phyloP scores from a whole-genome alignment of 2,797 vertebrate genomes.

The Chloroceryle inda region DNA sequence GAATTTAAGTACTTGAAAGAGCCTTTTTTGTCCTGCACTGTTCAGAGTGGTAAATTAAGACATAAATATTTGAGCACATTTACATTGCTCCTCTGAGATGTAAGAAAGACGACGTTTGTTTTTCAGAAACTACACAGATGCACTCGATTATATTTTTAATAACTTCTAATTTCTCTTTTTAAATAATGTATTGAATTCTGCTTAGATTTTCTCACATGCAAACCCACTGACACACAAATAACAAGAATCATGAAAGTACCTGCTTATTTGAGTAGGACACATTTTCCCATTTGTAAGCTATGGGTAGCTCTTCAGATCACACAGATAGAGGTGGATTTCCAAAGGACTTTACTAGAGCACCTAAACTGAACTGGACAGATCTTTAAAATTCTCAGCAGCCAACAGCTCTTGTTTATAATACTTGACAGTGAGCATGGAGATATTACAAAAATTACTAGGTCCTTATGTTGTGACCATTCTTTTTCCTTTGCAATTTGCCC shows the following conservation, averaged over 20 bases:
- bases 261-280: not conserved
- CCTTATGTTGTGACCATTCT: not conserved
- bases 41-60: conserved; percentile 6
- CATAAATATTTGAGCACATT: not conserved
- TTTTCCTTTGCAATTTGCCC: not conserved
- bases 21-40: not conserved
- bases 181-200: not conserved
- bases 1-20: not conserved
- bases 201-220: not conserved
- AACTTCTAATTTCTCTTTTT: not conserved
- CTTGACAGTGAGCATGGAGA: not conserved
- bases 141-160: not conserved
- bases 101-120: not conserved
- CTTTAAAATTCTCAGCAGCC: not conserved
- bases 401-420: not conserved
- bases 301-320: accelerated
- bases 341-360: not conserved
- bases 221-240: not conserved
- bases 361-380: not conserved
- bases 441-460: not conserved
- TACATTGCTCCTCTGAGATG: not conserved
- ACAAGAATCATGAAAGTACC: not conserved
- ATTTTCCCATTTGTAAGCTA: not conserved
- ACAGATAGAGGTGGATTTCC: not conserved
- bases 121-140: not conserved